Percentiles rank a stretch among this genome's conserved stretches.
Conservation (phyloP, 2,113 vertebrate genomes). For the Poicephalus meyeri region DNA sequence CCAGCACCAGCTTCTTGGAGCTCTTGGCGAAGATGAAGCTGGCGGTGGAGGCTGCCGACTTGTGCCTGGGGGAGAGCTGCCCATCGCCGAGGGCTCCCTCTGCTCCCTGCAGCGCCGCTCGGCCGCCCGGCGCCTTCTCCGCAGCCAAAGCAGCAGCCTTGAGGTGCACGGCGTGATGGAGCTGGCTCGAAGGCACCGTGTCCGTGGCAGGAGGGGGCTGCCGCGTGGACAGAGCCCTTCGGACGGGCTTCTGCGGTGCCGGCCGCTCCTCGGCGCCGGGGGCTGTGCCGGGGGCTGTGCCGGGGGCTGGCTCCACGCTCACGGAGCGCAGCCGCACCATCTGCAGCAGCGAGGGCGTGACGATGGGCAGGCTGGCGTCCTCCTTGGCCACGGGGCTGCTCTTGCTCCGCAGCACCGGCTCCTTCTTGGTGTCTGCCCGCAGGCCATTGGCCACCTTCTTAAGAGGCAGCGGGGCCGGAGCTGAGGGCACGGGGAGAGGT, state of each 20-base stretch:
- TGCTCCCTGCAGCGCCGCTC: neutral
- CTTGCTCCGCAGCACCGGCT: slow-evolving; percentile 74
- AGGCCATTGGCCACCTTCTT: slow-evolving; percentile 35
- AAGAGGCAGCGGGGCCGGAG: slow-evolving; percentile 1
- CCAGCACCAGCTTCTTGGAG: slow-evolving; percentile 82
- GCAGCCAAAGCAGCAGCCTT: slow-evolving; percentile 79
- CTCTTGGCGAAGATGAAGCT: slow-evolving; percentile 95
- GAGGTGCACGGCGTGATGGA: slow-evolving; percentile 85
- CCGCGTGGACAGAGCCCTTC: slow-evolving; percentile 81
- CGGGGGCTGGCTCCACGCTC: slow-evolving; percentile 68
- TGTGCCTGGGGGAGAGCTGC: slow-evolving; percentile 61
- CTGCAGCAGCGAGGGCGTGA: slow-evolving; percentile 92
- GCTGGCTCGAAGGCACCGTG: slow-evolving; percentile 73
- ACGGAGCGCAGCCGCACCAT: slow-evolving; percentile 90
- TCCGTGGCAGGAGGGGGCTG: slow-evolving; percentile 58
- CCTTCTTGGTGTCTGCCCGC: slow-evolving; percentile 69
- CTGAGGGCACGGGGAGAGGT: neutral
- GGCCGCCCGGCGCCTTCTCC: neutral
- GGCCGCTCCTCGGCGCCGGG: slow-evolving; percentile 34
- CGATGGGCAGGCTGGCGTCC: slow-evolving; percentile 87
- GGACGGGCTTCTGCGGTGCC: slow-evolving; percentile 86
- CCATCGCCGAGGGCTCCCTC: slow-evolving; percentile 32
- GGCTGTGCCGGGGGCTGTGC: slow-evolving; percentile 5
- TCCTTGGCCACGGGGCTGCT: slow-evolving; percentile 79
- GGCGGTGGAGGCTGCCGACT: slow-evolving; percentile 85